Evolutionary conservation across 37 sponge, comb jelly and placozoan genomes (phyloP), one percentile per base, ranked within the genome.

Genomic region (Amphimedon queenslandica): DNA sequence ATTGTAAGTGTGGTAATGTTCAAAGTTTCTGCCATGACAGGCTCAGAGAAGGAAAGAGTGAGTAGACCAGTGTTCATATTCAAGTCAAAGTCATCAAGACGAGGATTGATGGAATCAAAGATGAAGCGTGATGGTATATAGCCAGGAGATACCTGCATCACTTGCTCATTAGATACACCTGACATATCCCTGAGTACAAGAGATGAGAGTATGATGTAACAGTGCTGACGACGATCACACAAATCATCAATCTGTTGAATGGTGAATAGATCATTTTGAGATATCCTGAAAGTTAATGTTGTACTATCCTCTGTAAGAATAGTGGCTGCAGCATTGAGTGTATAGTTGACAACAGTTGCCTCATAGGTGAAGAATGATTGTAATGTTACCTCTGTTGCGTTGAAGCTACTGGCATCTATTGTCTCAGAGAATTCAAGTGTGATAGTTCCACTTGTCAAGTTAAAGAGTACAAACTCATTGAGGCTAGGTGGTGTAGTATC

Each of bases 21-120:
- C 3, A 94, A 55, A n/a, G 83, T 76, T 30, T 69, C 68, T 8
- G 70, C 83, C 20, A 39, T 42, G 24, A 95, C 69, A 36, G 96
- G 96, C 42, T 95, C 96, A 30, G 92, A 84, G 43, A 95, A 88
- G 37, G 35, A 39, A 33, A 95, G 42, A 3, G 76, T 84, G 30
- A 95, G 66, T 43, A 95, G 39, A 37, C 96, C 96, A 27, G 29
- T 58, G 76, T 95, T 68, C 92, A 95, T 84, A 42, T 95, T 86
- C 34, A 95, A 68, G 60, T 88, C 75, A 65, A 91, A 95, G 23
- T 67, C 28, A n/a, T 60, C 6, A 18, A 95, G 34, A 20, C 24
- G 23, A 29, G 96, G 96, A 20, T 37, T 36, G 13, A 43, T 38
- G 3, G n/a, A 42, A 66, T 95, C 96, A 42, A 65, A 66, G 16